Conservation (phyloP, 2,113 vertebrate genomes). For the Halichoeres trimaculatus region DNA sequence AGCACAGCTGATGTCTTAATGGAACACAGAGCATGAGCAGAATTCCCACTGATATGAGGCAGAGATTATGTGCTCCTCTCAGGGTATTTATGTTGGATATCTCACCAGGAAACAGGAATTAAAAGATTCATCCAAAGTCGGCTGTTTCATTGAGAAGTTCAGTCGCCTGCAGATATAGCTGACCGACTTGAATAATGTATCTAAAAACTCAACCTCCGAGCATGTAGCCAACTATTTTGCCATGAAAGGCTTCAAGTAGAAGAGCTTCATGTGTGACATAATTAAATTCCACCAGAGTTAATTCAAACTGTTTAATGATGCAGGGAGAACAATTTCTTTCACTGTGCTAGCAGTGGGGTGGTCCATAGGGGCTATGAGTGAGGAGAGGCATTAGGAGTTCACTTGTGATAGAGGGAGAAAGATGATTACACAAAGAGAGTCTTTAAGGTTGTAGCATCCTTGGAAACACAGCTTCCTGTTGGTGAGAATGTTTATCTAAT, state of each 20-base stretch:
- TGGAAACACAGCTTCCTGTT: conserved; percentile 32
- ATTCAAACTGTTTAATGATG: conserved; percentile 83
- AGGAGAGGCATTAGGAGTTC: conserved; percentile 68
- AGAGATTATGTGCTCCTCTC: conserved; percentile 38
- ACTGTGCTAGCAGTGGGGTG: conserved; percentile 65
- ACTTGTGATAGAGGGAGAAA: conserved; percentile 41
- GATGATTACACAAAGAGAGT: conserved; percentile 46
- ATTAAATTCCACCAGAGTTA: conserved; percentile 80
- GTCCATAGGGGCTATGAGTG: conserved; percentile 61
- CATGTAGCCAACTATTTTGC: conserved; percentile 68
- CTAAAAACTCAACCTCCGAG: conserved; percentile 60
- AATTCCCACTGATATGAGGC: conserved; percentile 3
- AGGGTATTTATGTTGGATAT: conserved; percentile 22
- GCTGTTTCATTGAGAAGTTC: conserved; percentile 59
- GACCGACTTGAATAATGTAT: conserved; percentile 78
- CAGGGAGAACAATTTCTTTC: conserved; percentile 77
- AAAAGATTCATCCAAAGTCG: conserved; percentile 39
- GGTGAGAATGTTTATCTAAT: conserved; percentile 29
- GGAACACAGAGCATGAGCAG: conserved; percentile 27
- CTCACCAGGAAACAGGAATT: conserved; percentile 39
- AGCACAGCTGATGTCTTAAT: conserved; percentile 30
- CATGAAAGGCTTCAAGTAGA: conserved; percentile 71
- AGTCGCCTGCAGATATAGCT: conserved; percentile 44
- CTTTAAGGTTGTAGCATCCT: conserved; percentile 40
- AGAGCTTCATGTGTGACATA: conserved; percentile 78